These are phyloP conservation scores for Malthinus flaveolus DNA, from an alignment of 2,888 invertebrate species.

Conservation along the genomic window DNA sequence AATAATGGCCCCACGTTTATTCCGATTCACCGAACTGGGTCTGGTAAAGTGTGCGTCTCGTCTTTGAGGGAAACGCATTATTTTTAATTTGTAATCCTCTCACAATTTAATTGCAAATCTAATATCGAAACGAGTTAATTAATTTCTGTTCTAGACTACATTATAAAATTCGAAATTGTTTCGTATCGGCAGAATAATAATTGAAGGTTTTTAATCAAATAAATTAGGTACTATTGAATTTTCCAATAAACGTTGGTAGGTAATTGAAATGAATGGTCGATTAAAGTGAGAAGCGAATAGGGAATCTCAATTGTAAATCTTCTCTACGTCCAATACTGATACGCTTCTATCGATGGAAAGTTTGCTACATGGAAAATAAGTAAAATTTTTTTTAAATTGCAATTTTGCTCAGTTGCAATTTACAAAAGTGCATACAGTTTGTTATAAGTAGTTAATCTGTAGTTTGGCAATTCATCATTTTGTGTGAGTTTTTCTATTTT, in stretches of 20 bases:
- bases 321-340: slow-evolving; percentile 1
- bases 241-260: slow-evolving; percentile 1
- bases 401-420: background rate
- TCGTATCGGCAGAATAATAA: background rate
- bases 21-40: too few species aligned
- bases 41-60: too few species aligned
- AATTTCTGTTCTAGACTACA: too few species aligned
- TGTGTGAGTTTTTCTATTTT: too few species aligned
- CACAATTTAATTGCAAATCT: too few species aligned
- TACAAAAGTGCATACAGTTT: background rate
- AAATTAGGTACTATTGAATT: slow-evolving; percentile 1
- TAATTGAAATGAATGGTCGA: slow-evolving; percentile 6
- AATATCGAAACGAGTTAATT: too few species aligned
- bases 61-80: too few species aligned
- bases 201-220: slow-evolving; percentile 1
- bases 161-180: too few species aligned
- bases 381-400: background rate
- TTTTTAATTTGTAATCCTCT: too few species aligned
- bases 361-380: background rate
- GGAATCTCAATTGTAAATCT: slow-evolving; percentile 7
- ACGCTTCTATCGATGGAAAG: background rate
- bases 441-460: too few species aligned
- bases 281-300: slow-evolving; percentile 5
- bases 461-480: too few species aligned
- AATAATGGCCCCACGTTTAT: too few species aligned